These are phyloP conservation scores for Lithophane ornitopus DNA, from an alignment of 2,888 invertebrate genomes.

Conservation along the genomic window DNA sequence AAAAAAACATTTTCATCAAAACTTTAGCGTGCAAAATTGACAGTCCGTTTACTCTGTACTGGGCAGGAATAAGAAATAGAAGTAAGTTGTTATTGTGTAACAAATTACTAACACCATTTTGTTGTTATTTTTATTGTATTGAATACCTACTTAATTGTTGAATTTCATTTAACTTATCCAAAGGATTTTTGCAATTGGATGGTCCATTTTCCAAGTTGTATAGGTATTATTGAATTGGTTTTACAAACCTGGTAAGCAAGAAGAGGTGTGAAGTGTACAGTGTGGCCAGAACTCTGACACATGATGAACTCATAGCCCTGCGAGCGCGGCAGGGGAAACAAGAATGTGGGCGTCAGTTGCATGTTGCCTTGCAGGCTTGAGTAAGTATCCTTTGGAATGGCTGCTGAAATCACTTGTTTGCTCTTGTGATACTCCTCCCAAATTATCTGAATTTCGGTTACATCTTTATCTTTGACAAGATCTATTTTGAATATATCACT, in stretches of 20 bases:
- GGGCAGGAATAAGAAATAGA: too few species aligned
- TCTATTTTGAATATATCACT: conserved; percentile 95
- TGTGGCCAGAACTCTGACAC: conserved; percentile 93
- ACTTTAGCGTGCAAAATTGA: too few species aligned
- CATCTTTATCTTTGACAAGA: conserved; percentile 92
- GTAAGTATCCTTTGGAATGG: conserved; percentile 92
- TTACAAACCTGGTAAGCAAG: conserved; percentile 94
- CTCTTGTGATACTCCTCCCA: conserved; percentile 95
- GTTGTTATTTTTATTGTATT: too few species aligned
- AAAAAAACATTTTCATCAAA: too few species aligned
- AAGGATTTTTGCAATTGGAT: too few species aligned
- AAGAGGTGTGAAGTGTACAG: conserved; percentile 96
- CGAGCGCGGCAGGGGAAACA: conserved; percentile 95
- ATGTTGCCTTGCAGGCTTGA: conserved; percentile 90
- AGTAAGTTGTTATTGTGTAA: too few species aligned
- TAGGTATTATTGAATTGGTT: not conserved
- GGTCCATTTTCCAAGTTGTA: not conserved
- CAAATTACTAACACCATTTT: too few species aligned
- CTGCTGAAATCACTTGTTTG: conserved; percentile 94
- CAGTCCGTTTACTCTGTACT: too few species aligned
- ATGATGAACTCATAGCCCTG: conserved; percentile 97
- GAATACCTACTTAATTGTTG: too few species aligned
- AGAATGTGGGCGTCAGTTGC: conserved; percentile 92
- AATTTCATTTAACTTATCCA: too few species aligned
- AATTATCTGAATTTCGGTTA: conserved; percentile 93